Evolutionary conservation across 64 coral and sea anemone genomes (phyloP).

Genomic region (Actinia tenebrosa): DNA sequence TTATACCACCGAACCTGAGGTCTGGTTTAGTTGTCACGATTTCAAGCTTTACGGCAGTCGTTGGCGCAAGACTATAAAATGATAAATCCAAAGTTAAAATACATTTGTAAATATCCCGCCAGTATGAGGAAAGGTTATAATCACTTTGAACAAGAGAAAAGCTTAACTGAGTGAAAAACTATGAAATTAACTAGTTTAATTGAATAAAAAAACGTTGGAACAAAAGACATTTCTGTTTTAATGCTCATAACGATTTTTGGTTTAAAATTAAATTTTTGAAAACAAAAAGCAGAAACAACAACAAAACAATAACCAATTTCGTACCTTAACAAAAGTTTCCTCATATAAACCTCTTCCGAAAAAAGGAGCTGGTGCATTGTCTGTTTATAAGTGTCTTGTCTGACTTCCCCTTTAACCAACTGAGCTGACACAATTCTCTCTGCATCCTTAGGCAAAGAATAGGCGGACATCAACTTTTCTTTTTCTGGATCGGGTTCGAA

Average conservation of each 20-base stretch:
- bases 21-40: background rate
- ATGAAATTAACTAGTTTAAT: no score
- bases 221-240: no score
- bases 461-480: constrained; percentile 14
- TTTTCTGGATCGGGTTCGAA: constrained; percentile 5
- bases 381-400: constrained; percentile 43
- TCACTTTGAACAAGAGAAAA: no score
- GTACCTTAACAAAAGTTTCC: constrained; percentile 59
- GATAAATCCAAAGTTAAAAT: background rate
- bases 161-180: no score
- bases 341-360: constrained; percentile 71
- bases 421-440: constrained; percentile 36
- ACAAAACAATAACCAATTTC: no score
- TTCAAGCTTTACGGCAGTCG: background rate
- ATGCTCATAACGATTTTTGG: no score
- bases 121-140: no score
- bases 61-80: background rate
- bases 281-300: no score
- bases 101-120: no score
- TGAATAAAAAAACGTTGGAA: no score
- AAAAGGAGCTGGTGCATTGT: constrained; percentile 82
- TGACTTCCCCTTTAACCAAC: constrained; percentile 23
- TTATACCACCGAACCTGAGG: constrained; percentile 1
- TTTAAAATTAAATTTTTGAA: no score
- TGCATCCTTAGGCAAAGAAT: constrained; percentile 1